Evolutionary conservation across 2,113 vertebrate genomes (phyloP).

Genomic region (Cnemophilus loriae): DNA sequence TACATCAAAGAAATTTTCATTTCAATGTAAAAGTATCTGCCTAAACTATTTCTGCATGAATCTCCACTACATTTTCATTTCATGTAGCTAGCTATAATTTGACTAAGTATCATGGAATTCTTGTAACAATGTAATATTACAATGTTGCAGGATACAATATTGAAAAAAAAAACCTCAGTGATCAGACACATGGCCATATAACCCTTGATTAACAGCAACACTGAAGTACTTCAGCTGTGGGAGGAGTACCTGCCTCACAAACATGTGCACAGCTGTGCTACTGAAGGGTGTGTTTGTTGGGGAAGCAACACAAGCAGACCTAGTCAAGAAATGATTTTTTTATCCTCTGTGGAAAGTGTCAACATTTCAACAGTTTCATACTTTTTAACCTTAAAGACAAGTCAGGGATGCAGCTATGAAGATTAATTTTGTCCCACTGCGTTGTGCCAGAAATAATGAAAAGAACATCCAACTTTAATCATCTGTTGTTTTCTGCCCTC

Average conservation of each 20-base stretch:
- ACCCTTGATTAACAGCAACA: neutral
- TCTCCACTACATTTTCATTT: neutral
- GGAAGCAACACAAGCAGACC: neutral
- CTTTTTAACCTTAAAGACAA: neutral
- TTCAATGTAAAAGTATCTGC: neutral
- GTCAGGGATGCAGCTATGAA: neutral
- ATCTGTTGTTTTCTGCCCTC: neutral
- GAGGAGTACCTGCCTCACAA: neutral
- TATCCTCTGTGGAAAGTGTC: neutral
- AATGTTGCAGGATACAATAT: neutral
- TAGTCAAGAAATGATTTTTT: neutral
- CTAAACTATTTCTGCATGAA: neutral
- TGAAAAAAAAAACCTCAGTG: rapidly evolving
- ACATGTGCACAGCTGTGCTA: neutral
- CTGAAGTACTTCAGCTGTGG: neutral
- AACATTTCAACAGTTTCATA: neutral
- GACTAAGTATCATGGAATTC: neutral
- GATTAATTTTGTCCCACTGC: neutral
- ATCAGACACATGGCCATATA: neutral
- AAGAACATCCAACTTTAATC: neutral
- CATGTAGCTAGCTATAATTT: neutral
- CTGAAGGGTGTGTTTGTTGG: neutral
- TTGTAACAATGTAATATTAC: neutral
- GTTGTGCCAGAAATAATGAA: neutral
- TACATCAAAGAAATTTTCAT: neutral